Evolutionary conservation across 2,797 vertebrate genomes (phyloP), one percentile per base, ranked within the genome.

Genomic region (Ambastaia sidthimunki): DNA sequence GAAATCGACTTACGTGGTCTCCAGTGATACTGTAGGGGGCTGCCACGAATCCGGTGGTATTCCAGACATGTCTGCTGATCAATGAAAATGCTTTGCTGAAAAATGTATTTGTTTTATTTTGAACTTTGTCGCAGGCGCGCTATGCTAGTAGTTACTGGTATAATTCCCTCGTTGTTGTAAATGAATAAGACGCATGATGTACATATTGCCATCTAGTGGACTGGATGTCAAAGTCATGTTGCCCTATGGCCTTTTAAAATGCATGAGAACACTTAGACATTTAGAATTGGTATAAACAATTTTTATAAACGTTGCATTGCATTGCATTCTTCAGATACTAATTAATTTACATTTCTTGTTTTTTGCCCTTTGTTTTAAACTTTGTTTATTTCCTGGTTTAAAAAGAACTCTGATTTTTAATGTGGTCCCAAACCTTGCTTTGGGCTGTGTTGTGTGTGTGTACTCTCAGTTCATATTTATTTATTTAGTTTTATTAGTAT

Each of bases 11-110:
- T 87, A 95, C 95, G 93, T 95, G 3, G 94, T 95, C 4, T 96
- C 93, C 10, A 96, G 18, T 3, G 89, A 78, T 5, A 96, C 91
- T 3, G 91, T 95, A n/a, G 94, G 85, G 4, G 96, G 97, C 87
- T 96, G 96, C 97, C 97, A 98, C 1, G 96, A 92, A 74, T 98
- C 96, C 0, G 95, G 94, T 0, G 96, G 96, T 7, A 96, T 92
- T 59, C 92, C 94, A 4, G 94, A 82, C 94, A 94, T 95, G 66
- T 78, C 57, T 55, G 28, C 0, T 3, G 19, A 2, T 76, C 5
- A 59, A 68, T 4, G 25, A 47, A 74, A 37, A 7, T 0, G 1
- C 2, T 16, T 13, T 62, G 41, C 1, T 4, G 10, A 37, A 11
- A 34, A 0, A 73, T 63, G 4, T 7, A 34, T 37, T 11, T 52